Conservation (phyloP, 2,888 invertebrate genomes). For the Drosophila neonasuta region DNA sequence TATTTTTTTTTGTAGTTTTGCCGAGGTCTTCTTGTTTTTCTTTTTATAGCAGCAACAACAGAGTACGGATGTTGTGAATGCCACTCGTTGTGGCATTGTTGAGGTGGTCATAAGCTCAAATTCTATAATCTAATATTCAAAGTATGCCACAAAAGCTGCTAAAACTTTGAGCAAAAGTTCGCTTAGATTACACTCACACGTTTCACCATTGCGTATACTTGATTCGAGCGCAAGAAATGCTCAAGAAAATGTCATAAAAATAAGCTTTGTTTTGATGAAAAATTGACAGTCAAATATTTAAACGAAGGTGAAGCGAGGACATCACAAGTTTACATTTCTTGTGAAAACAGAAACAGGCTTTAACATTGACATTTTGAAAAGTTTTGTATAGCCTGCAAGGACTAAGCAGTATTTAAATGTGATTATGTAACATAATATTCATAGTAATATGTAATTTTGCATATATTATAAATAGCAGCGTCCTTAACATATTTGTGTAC, state of each 20-base stretch:
- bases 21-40: conserved; percentile 1
- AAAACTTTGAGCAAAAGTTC: conserved; percentile 3
- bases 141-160: conserved; percentile 22
- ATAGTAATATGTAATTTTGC: neutral
- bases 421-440: neutral
- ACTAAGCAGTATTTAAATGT: neutral
- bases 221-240: neutral
- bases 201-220: conserved; percentile 18
- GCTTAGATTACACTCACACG: conserved; percentile 10
- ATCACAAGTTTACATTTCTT: neutral
- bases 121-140: conserved; percentile 34
- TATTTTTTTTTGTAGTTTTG: neutral
- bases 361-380: too few species aligned
- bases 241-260: neutral
- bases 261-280: conserved; percentile 3
- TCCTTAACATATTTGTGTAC: neutral
- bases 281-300: conserved; percentile 7
- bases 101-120: conserved; percentile 30
- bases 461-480: neutral
- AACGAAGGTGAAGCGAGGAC: neutral
- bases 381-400: neutral
- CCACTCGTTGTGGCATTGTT: conserved; percentile 26
- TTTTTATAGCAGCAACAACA: conserved; percentile 5
- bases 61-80: conserved; percentile 15
- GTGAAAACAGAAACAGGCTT: too few species aligned